A percentile compares a stretch with the other conserved stretches of the same genome.
Evolutionary conservation across 2,113 vertebrate species (phyloP).

Genomic region (Brachypodius melanocephalos): DNA sequence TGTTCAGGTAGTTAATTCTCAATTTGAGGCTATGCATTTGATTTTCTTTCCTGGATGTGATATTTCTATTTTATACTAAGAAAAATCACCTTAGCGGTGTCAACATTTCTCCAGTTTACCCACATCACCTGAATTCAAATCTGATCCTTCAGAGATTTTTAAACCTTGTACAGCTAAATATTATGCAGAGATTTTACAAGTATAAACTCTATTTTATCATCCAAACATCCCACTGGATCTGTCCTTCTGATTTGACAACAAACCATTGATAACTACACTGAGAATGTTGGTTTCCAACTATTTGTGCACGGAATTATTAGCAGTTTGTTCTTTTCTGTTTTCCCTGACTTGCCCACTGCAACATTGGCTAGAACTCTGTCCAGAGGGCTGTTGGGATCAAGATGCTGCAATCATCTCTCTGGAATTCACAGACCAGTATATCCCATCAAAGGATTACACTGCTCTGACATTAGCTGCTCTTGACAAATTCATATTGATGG

Average conservation of each 20-base stretch:
- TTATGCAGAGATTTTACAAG: background rate
- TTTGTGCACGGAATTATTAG: background rate
- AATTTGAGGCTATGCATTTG: background rate
- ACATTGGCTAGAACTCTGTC: rapidly evolving
- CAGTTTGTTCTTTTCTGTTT: background rate
- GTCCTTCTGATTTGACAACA: background rate
- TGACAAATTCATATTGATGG: background rate
- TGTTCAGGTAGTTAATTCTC: background rate
- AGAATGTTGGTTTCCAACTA: background rate
- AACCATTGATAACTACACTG: background rate
- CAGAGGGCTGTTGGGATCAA: background rate
- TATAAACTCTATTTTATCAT: background rate
- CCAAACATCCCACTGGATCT: background rate
- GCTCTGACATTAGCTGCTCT: background rate
- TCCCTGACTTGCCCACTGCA: background rate
- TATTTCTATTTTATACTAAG: background rate
- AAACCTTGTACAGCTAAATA: background rate
- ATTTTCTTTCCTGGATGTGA: background rate
- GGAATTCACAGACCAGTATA: background rate
- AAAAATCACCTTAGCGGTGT: background rate
- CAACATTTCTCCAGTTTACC: background rate
- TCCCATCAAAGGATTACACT: background rate
- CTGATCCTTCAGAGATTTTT: background rate
- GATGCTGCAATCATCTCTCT: background rate
- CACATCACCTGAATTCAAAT: background rate